Conservation (phyloP, 2,888 invertebrate genomes). For the Miltochrista miniata region DNA sequence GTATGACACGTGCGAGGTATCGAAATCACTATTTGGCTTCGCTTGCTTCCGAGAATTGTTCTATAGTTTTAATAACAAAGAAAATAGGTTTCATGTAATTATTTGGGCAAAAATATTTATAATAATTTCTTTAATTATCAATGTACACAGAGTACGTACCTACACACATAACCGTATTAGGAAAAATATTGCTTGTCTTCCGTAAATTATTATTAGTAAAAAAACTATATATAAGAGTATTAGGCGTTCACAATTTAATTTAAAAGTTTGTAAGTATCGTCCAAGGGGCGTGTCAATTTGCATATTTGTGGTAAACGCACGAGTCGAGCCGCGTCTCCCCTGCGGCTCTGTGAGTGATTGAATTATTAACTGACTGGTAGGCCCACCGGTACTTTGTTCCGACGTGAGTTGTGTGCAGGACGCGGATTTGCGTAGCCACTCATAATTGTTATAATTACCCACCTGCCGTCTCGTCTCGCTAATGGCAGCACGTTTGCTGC, state of each 20-base stretch:
- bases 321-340: constrained; percentile 46
- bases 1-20: no score
- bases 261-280: constrained; percentile 58
- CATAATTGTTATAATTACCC: constrained; percentile 67
- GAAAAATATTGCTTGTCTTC: constrained; percentile 7
- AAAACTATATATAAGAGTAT: constrained; percentile 47
- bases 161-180: no score
- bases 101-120: no score
- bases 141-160: no score
- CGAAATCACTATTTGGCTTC: no score
- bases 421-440: constrained; percentile 44
- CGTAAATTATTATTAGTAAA: constrained; percentile 32
- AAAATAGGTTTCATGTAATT: no score
- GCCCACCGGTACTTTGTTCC: constrained; percentile 53
- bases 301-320: constrained; percentile 65
- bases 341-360: constrained; percentile 65
- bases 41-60: constrained; percentile 1
- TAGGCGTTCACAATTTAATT: constrained; percentile 58
- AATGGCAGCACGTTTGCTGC: constrained; percentile 49
- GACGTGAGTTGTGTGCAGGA: constrained; percentile 65
- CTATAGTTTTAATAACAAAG: background rate
- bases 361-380: constrained; percentile 73
- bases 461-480: constrained; percentile 50
- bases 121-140: no score
- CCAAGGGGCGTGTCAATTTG: constrained; percentile 51